Conservation (phyloP, 2,797 vertebrate species). For the Microcaecilia unicolor region DNA sequence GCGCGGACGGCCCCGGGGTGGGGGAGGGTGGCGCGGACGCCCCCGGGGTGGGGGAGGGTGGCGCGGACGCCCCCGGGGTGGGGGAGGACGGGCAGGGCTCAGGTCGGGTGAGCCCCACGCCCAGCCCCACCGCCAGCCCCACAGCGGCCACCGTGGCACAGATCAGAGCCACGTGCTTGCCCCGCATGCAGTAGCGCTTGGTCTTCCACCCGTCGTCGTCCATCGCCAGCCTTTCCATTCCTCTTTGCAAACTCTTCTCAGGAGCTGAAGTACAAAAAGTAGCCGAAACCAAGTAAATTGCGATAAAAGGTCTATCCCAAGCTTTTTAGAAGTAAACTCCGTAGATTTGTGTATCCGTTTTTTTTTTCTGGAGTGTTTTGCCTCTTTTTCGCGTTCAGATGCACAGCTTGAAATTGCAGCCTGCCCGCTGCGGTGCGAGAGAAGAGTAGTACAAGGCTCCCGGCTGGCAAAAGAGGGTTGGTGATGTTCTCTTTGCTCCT, state of each 20-base stretch:
- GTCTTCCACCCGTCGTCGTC: constrained; percentile 44
- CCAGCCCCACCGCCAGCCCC: constrained; percentile 76
- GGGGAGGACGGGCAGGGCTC: constrained; percentile 5
- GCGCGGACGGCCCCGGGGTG: not conserved
- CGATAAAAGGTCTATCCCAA: no score
- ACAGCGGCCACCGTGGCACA: constrained; percentile 56
- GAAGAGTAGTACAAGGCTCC: no score
- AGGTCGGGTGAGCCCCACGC: constrained; percentile 66
- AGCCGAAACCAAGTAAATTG: constrained; percentile 10
- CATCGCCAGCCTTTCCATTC: constrained; percentile 45
- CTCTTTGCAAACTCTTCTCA: no score
- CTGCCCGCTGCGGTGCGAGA: no score
- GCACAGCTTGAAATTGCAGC: no score
- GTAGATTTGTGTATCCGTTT: constrained; percentile 18
- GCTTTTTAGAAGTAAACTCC: constrained; percentile 12
- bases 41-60: no score
- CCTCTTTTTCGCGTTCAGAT: constrained; percentile 6
- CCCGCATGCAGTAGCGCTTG: constrained; percentile 66
- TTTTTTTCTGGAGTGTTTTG: constrained; percentile 5
- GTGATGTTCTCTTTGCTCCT: constrained; percentile 15
- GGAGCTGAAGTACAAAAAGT: constrained; percentile 11
- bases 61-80: not conserved
- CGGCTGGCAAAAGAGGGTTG: constrained; percentile 19
- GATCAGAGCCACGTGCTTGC: constrained; percentile 69
- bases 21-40: not conserved